phyloP scores from a whole-genome alignment of 2,888 invertebrate species.

The Latheticus oryzae region DNA sequence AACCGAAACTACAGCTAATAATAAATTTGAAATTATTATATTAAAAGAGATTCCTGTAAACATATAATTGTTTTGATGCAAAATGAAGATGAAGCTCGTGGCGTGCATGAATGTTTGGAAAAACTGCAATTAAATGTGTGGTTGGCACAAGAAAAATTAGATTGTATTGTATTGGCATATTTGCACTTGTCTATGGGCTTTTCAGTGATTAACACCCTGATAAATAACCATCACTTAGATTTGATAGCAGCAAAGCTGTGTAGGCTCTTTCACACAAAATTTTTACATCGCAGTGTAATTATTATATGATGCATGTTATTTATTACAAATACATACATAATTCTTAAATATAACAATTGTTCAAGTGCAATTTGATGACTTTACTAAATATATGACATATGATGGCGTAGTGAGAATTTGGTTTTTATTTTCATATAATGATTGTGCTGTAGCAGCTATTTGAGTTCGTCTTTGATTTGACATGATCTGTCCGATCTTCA shows the following conservation, averaged over 20 bases:
- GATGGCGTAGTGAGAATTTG: conserved; percentile 62
- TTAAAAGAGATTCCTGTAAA: too few species aligned
- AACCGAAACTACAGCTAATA: too few species aligned
- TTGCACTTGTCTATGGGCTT: conserved; percentile 58
- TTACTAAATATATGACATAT: conserved; percentile 58
- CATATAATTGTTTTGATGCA: too few species aligned
- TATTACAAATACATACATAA: conserved; percentile 43
- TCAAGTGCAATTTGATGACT: conserved; percentile 61
- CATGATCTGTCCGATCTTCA: conserved; percentile 61
- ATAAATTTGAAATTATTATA: too few species aligned
- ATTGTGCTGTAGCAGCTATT: conserved; percentile 62
- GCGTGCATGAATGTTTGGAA: neutral
- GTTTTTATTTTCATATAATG: conserved; percentile 59
- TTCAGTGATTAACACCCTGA: conserved; percentile 56
- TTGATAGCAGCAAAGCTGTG: conserved; percentile 63
- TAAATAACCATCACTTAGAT: conserved; percentile 53
- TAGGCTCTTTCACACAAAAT: conserved; percentile 56
- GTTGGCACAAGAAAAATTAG: conserved; percentile 38
- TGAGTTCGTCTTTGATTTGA: conserved; percentile 59
- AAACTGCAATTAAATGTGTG: conserved; percentile 25
- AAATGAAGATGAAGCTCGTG: too few species aligned
- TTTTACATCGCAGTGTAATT: conserved; percentile 58
- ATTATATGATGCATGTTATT: conserved; percentile 59
- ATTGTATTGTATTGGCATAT: conserved; percentile 28
- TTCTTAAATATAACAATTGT: conserved; percentile 41